These are phyloP conservation scores for Mallotus villosus DNA, from an alignment of 2,797 vertebrate species.

Conservation along the genomic window DNA sequence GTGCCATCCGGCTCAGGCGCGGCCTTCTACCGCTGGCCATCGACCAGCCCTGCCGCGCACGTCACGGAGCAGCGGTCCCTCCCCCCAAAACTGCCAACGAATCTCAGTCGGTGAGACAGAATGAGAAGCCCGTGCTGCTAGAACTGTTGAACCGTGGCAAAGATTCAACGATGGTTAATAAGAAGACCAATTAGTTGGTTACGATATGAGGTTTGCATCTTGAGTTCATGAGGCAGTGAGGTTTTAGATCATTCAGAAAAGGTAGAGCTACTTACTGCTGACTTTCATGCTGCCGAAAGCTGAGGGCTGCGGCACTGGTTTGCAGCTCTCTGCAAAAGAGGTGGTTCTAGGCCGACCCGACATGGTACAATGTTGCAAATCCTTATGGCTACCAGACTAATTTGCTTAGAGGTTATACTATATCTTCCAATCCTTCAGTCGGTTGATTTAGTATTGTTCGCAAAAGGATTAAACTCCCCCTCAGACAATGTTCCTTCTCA, in stretches of 20 bases:
- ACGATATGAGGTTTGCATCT: neutral
- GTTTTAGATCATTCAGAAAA: constrained; percentile 2
- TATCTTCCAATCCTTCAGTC: constrained; percentile 57
- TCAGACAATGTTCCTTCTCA: constrained; percentile 45
- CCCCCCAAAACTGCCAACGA: constrained; percentile 27
- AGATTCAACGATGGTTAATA: constrained; percentile 19
- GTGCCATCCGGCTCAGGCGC: constrained; percentile 37
- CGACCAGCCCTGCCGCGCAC: constrained; percentile 48
- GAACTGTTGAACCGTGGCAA: constrained; percentile 37
- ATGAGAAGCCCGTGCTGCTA: constrained; percentile 48
- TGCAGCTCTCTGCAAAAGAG: constrained; percentile 99
- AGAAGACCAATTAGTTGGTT: neutral
- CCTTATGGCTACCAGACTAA: constrained; percentile 53
- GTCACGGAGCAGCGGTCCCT: constrained; percentile 37
- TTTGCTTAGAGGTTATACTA: constrained; percentile 47
- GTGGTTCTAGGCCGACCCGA: constrained; percentile 98
- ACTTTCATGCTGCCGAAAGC: constrained; percentile 99
- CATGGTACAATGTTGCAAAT: constrained; percentile 78
- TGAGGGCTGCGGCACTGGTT: constrained; percentile 96
- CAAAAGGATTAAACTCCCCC: constrained; percentile 40
- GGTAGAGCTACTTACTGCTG: constrained; percentile 91
- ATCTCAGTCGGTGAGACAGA: constrained; percentile 48
- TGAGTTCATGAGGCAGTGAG: neutral
- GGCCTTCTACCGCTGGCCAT: constrained; percentile 49
- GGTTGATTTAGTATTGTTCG: constrained; percentile 41